Evolutionary conservation across 2,888 invertebrate species (phyloP), one percentile per base, ranked within the genome.

Genomic region (Oligia fasciuncula): DNA sequence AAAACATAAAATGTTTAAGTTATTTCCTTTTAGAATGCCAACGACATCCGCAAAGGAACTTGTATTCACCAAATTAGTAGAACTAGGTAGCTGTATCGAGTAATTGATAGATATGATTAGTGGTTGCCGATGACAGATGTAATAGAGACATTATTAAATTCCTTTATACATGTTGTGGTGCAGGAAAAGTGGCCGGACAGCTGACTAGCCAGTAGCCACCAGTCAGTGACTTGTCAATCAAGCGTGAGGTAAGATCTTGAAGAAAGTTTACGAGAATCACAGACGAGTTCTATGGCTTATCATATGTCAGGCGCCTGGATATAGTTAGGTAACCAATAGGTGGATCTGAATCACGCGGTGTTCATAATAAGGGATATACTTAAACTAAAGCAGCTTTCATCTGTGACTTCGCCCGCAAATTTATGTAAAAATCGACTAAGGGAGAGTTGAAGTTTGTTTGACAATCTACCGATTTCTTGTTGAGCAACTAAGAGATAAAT

Each of bases 141-240:
- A 88, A 92, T 91, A 90, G 88, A 92, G 90, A 91, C 89, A 90
- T 91, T 88, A 91, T 88, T 77, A 87, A 85, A 88, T 87, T 82
- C 81, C 62, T 79, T 5, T 23, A 23, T 2, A 82, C 74, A 77
- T 77, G 86, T 85, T 77, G 73, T 69, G 74, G 14, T 79, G 66
- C 77, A 85, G 84, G 86, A 89, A 88, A 85, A 86, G 87, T 87
- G 75, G 81, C 69, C 76, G 43, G 79, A 81, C 85, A 77, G 73
- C 71, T 40, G 14, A 40, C 77, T 69, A 71, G 72, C 29, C 77
- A 69, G 60, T 60, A 54, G 35, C 29, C 60, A 76, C 19, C 40
- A 43, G 75, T 74, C 75, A 79, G 65, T 54, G 70, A 75, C 79
- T 79, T 89, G 88, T 89, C 88, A 86, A 82, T 89, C 88, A 85